Percentiles rank a stretch among this genome's conserved stretches.
phyloP scores from a whole-genome alignment of 2,888 invertebrate species.

The Pyrrhosoma nymphula region DNA sequence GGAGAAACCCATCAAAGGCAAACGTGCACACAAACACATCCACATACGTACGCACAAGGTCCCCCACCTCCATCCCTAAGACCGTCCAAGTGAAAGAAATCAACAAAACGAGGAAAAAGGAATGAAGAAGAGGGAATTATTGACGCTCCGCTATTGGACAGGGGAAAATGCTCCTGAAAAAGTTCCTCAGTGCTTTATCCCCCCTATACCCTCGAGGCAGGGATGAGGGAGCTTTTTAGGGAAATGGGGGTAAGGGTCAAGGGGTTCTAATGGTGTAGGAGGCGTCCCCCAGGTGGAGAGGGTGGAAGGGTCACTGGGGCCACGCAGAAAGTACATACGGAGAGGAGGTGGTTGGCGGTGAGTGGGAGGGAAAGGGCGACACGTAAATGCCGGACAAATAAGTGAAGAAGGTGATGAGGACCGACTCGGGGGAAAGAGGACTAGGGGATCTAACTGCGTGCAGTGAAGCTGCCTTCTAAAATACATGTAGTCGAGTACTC shows the following conservation, averaged over 20 bases:
- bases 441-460: too few species aligned
- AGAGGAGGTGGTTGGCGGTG: background rate
- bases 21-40: background rate
- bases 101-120: background rate
- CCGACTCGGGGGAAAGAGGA: too few species aligned
- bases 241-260: background rate
- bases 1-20: slow-evolving; percentile 45
- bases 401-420: background rate
- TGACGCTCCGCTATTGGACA: slow-evolving; percentile 42
- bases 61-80: background rate
- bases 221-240: background rate
- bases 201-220: background rate
- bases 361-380: background rate
- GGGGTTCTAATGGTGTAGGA: background rate
- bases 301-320: background rate
- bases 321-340: background rate
- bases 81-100: slow-evolving; percentile 20
- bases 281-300: background rate
- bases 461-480: too few species aligned
- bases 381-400: background rate
- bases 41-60: background rate
- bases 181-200: background rate
- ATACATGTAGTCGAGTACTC: too few species aligned
- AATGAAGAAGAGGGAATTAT: background rate
- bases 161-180: background rate